Evolutionary conservation across 2,888 invertebrate species (phyloP), one percentile per base, ranked within the genome.

Genomic region (Odontocolon sp.): DNA sequence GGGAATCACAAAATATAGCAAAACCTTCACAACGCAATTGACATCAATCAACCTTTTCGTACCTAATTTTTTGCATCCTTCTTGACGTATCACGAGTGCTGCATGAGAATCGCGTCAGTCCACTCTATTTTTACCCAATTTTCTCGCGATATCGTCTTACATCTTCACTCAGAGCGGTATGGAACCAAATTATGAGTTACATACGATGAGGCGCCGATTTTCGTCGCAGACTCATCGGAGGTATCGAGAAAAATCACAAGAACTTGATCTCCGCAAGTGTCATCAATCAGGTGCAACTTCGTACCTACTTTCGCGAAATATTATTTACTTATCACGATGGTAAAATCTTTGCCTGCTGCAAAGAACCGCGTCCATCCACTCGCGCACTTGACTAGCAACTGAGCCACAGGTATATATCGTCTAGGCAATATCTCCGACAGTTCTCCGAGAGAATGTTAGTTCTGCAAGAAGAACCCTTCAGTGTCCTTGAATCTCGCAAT

Each of bases 401-500:
- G 89, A 89, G 73, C 76, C 85, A 61, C 67, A 85, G 86, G 84
- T 85, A 85, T n/a, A n/a, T 57, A 79, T 80, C 57, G n/a, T 33
- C 66, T 28, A 26, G 28, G 23, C 18, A 67, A 61, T 54, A 54
- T 67, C 54, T 26, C 18, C 14, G n/a, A 69, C 23, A 11, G 61
- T 52, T 61, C 45, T 31, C 47, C 69, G 42, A 59, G 56, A 36
- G 57, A 59, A 50, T n/a, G n/a, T n/a, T n/a, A n/a, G n/a, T 59
- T 52, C 23, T 16, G 61, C 52, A 40, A 21, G 64, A 64, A 71
- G 64, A 73, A 73, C 64, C 68, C 72, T 72, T 72, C 57, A 14
- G 50, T 45, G 69, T 28, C 89, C 90, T 89, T 88, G 89, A 84
- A 86, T 85, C 81, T 84, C 82, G 84, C 79, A 89, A 89, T 89